phyloP scores from a whole-genome alignment of 2,797 vertebrate genomes.

The Huso huso region DNA sequence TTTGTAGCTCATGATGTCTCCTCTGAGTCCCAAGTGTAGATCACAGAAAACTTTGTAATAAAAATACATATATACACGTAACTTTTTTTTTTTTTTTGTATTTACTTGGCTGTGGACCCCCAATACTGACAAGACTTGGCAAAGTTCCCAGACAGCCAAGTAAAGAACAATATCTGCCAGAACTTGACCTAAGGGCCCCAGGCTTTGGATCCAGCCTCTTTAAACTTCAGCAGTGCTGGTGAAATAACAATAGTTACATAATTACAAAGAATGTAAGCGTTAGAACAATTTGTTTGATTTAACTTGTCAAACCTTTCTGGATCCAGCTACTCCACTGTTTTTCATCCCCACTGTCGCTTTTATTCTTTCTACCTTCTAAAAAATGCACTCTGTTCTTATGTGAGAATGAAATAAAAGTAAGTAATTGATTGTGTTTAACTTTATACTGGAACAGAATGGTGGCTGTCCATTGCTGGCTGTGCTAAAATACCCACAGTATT shows the following conservation, averaged over 20 bases:
- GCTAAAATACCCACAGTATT: too few species aligned
- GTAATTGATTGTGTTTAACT: too few species aligned
- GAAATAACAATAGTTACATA: slow-evolving; percentile 47
- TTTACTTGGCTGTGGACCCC: slow-evolving; percentile 36
- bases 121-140: slow-evolving; percentile 50
- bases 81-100: slow-evolving; percentile 30
- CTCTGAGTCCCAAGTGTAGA: slow-evolving; percentile 27
- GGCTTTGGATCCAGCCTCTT: slow-evolving; percentile 47
- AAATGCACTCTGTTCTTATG: neutral
- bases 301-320: slow-evolving; percentile 52
- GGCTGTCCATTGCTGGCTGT: too few species aligned
- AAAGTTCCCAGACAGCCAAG: slow-evolving; percentile 43
- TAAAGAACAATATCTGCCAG: slow-evolving; percentile 51
- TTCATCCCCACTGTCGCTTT: slow-evolving; percentile 38
- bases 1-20: slow-evolving; percentile 2
- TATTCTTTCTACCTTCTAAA: slow-evolving; percentile 14
- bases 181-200: slow-evolving; percentile 39
- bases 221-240: slow-evolving; percentile 46
- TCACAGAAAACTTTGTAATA: slow-evolving; percentile 28
- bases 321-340: slow-evolving; percentile 52
- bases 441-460: too few species aligned
- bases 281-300: slow-evolving; percentile 66
- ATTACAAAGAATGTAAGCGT: slow-evolving; percentile 62
- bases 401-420: too few species aligned
- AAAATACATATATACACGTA: slow-evolving; percentile 31